Conservation (phyloP, 2,797 vertebrate genomes). For the Xenops minutus region DNA sequence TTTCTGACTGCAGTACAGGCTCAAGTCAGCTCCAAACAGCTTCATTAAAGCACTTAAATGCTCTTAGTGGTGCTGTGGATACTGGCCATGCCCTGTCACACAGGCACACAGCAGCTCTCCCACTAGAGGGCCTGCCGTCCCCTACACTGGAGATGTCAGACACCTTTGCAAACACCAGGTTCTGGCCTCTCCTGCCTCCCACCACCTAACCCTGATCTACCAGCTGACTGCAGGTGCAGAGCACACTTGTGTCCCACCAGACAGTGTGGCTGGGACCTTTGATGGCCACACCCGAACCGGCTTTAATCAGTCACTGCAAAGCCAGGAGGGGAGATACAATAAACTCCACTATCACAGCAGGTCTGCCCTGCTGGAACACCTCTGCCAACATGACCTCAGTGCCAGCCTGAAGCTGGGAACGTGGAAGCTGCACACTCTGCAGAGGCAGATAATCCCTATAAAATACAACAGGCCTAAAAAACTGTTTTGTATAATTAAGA, state of each 20-base stretch:
- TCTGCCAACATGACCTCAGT: accelerated
- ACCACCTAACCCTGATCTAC: neutral
- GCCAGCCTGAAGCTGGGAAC: neutral
- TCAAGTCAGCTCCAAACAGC: neutral
- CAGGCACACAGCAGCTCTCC: neutral
- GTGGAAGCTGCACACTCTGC: neutral
- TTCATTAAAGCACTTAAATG: neutral
- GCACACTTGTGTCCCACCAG: neutral
- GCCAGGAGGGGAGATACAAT: neutral
- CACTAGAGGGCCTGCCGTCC: neutral
- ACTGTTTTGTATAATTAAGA: neutral
- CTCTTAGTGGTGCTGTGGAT: neutral
- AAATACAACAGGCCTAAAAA: neutral
- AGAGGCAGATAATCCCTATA: neutral
- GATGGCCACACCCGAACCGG: accelerated
- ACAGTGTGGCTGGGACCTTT: neutral
- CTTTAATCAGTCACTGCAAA: neutral
- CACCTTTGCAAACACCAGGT: neutral
- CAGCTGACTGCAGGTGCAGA: neutral
- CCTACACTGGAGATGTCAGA: neutral
- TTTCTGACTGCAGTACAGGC: neutral
- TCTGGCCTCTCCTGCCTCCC: neutral
- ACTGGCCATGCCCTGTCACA: neutral
- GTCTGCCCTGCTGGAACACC: neutral
- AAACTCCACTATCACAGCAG: neutral